Evolutionary conservation across 2,888 invertebrate species (phyloP), one percentile per base, ranked within the genome.

Genomic region (Notodromas monacha): DNA sequence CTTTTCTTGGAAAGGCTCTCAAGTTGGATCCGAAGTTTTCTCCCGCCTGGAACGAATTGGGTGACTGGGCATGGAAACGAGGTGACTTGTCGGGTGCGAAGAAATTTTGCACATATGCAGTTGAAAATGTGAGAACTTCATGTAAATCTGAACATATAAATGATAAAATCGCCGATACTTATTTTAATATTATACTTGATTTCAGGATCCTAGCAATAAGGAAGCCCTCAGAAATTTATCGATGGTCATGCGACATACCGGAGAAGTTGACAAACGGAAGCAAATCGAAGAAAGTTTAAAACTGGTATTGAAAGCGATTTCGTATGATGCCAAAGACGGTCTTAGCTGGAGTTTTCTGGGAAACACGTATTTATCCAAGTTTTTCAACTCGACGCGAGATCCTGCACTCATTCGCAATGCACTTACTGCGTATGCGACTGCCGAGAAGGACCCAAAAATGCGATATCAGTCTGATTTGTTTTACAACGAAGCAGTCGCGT

Each of bases 51-150:
- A 76, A 76, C 43, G 68, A 76, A 45, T 54, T 81, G 1, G 79
- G 79, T 1, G 74, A 76, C 47, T 69, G 68, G 43, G 73, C 70
- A 45, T 76, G 73, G 67, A 77, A 77, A 49, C n/a, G n/a, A n/a
- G n/a, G n/a, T n/a, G n/a, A n/a, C n/a, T n/a, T n/a, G n/a, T n/a
- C n/a, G n/a, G n/a, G n/a, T 41, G 73, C 79, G 0, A 66, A 64
- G 42, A 68, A 66, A 40, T 76, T 76, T 47, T 77, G 77, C 47
- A 60, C 64, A 36, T 29, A 28, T 12, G 31, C 68, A n/a, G n/a
- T n/a, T n/a, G n/a, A n/a, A n/a, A n/a, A n/a, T n/a, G n/a, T n/a
- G n/a, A n/a, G n/a, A n/a, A n/a, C n/a, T n/a, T n/a, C n/a, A n/a
- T n/a, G n/a, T n/a, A n/a, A n/a, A n/a, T n/a, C n/a, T n/a, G n/a